A percentile compares a stretch with the other conserved stretches of the same genome.
phyloP scores from a whole-genome alignment of 2,888 invertebrate species.

The Endomychus coccineus region DNA sequence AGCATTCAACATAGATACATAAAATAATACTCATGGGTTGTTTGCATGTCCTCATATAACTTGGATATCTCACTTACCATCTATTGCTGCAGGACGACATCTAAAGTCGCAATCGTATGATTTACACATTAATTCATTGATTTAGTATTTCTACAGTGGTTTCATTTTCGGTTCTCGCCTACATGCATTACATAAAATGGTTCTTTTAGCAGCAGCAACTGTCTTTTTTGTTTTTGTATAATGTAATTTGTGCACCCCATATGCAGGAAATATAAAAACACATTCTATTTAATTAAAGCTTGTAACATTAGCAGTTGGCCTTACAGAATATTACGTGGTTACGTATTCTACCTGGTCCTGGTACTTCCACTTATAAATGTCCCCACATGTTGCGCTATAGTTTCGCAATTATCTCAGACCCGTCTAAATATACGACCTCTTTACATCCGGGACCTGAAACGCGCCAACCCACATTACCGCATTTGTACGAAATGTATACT shows the following conservation, averaged over 20 bases:
- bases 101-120: too few species aligned
- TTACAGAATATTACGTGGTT: constrained; percentile 29
- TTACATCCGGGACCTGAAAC: constrained; percentile 19
- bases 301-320: constrained; percentile 36
- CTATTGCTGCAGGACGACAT: too few species aligned
- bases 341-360: constrained; percentile 34
- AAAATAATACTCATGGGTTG: too few species aligned
- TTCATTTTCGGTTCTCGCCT: too few species aligned
- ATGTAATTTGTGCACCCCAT: constrained; percentile 17
- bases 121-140: too few species aligned
- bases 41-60: too few species aligned
- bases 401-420: constrained; percentile 44
- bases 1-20: too few species aligned
- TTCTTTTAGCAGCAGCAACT: too few species aligned
- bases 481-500: constrained; percentile 4
- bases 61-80: too few species aligned
- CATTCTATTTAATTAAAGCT: constrained; percentile 39
- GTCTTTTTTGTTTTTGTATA: constrained; percentile 10
- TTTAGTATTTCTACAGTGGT: too few species aligned
- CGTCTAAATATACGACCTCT: constrained; percentile 29
- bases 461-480: background rate
- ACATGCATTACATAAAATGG: too few species aligned
- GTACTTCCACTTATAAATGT: constrained; percentile 38
- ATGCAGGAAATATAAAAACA: constrained; percentile 35
- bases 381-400: constrained; percentile 45